Evolutionary conservation across 2,113 vertebrate genomes (phyloP).

Genomic region (Diphyllodes magnificus): DNA sequence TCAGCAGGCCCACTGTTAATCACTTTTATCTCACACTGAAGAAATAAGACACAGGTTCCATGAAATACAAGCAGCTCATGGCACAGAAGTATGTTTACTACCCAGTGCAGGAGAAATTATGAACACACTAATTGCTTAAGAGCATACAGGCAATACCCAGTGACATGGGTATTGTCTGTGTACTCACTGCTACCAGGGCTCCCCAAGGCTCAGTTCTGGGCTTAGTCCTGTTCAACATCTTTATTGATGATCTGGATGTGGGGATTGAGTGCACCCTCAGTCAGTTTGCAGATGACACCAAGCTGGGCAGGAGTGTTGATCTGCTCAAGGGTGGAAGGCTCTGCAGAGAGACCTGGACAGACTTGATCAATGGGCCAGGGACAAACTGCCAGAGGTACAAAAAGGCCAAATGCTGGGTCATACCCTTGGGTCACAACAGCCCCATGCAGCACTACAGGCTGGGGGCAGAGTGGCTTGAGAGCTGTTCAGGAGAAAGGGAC

Average conservation of each 20-base stretch:
- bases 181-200: background rate
- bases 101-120: background rate
- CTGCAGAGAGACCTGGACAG: background rate
- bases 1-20: background rate
- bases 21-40: background rate
- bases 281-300: background rate
- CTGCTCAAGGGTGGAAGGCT: background rate
- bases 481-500: background rate
- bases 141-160: background rate
- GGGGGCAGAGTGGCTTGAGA: rapidly evolving
- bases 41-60: background rate
- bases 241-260: background rate
- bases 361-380: background rate
- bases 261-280: background rate
- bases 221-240: background rate
- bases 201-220: background rate
- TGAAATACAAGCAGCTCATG: background rate
- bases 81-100: background rate
- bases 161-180: background rate
- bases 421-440: background rate
- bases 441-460: background rate
- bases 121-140: background rate
- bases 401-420: too few relatives aligned
- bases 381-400: background rate
- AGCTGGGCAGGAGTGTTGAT: background rate